phyloP scores from a whole-genome alignment of 2,888 invertebrate genomes.

The Drosophila meridionalis region DNA sequence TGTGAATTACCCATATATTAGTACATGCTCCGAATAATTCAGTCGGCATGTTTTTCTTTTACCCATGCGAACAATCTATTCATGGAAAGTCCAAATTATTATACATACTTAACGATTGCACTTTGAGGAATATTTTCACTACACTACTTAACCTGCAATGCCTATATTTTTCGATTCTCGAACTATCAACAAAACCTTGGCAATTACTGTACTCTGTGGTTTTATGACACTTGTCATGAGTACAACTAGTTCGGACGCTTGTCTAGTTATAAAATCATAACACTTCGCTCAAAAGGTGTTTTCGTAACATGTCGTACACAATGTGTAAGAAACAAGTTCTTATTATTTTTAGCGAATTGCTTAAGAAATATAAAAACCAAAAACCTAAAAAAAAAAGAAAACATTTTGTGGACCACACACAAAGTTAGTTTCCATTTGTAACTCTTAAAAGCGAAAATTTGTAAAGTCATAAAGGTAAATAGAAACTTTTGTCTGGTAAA shows the following conservation, averaged over 20 bases:
- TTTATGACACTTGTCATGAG: slow-evolving; percentile 22
- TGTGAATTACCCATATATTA: too few species aligned
- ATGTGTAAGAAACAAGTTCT: slow-evolving; percentile 43
- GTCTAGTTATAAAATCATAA: slow-evolving; percentile 18
- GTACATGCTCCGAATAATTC: too few species aligned
- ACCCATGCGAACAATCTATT: neutral
- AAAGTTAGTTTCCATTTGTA: slow-evolving; percentile 33
- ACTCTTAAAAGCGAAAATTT: slow-evolving; percentile 40
- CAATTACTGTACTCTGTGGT: slow-evolving; percentile 7
- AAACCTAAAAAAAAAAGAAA: slow-evolving; percentile 5
- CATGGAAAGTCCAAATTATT: neutral
- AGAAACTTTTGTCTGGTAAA: slow-evolving; percentile 36
- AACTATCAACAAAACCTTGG: neutral
- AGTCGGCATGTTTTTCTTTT: too few species aligned
- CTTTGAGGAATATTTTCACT: neutral
- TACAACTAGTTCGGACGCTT: slow-evolving; percentile 41
- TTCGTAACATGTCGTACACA: slow-evolving; percentile 35
- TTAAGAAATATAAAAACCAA: slow-evolving; percentile 10
- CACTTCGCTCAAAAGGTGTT: slow-evolving; percentile 29
- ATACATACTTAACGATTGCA: neutral
- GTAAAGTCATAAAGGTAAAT: slow-evolving; percentile 50
- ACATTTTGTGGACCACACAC: slow-evolving; percentile 54
- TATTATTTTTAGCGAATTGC: slow-evolving; percentile 41
- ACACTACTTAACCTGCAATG: neutral
- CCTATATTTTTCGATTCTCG: neutral